phyloP scores from a whole-genome alignment of 2,888 invertebrate species.

The Gastrophysa polygoni region DNA sequence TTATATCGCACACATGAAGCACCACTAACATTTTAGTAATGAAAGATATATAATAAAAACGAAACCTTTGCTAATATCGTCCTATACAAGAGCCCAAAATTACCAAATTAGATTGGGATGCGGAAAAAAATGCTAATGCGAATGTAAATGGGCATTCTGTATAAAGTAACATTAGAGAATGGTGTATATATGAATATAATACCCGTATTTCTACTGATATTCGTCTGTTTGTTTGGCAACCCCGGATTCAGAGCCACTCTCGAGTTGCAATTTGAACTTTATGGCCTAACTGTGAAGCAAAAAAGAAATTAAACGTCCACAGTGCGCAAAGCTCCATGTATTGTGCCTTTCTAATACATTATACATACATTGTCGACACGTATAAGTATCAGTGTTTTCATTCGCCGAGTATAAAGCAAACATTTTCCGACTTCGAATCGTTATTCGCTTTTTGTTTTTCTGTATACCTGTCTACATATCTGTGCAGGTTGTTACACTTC shows the following conservation, averaged over 20 bases:
- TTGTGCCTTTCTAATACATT: slow-evolving; percentile 30
- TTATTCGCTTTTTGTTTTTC: slow-evolving; percentile 25
- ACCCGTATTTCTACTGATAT: too few species aligned
- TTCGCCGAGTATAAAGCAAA: slow-evolving; percentile 24
- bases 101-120: too few species aligned
- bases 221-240: background rate
- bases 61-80: too few species aligned
- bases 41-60: too few species aligned
- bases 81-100: too few species aligned
- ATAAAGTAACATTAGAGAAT: too few species aligned
- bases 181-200: too few species aligned
- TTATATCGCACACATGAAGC: too few species aligned
- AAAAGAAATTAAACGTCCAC: background rate
- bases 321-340: slow-evolving; percentile 9
- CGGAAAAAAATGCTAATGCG: too few species aligned
- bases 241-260: background rate
- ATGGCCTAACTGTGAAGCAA: background rate
- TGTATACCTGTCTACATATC: background rate
- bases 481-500: background rate
- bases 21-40: too few species aligned
- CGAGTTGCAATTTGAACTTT: background rate
- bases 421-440: slow-evolving; percentile 35
- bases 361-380: slow-evolving; percentile 34
- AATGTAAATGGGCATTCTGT: too few species aligned
- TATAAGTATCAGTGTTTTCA: slow-evolving; percentile 1